phyloP scores from a whole-genome alignment of 2,797 vertebrate genomes.

The Momotus momota region DNA sequence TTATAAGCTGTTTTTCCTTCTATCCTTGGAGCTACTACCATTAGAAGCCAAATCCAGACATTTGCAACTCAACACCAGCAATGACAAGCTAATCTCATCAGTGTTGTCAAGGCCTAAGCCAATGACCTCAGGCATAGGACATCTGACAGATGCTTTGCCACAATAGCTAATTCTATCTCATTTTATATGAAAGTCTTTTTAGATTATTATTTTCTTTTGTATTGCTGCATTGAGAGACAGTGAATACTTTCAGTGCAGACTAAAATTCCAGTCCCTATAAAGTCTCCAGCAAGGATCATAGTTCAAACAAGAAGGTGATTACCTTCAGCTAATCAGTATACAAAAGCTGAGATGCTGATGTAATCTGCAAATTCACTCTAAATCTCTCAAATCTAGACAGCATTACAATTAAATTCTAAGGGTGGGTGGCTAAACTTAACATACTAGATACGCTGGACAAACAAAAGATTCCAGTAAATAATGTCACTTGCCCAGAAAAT shows the following conservation, averaged over 20 bases:
- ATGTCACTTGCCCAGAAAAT: not conserved
- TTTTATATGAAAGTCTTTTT: not conserved
- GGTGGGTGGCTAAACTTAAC: not conserved
- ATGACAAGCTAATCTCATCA: slow-evolving; percentile 64
- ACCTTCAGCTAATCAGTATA: not conserved
- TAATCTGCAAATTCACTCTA: not conserved
- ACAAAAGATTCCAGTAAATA: not conserved
- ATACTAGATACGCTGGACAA: not conserved
- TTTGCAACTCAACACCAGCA: slow-evolving; percentile 70
- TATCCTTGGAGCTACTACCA: slow-evolving; percentile 51
- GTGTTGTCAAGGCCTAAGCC: slow-evolving; percentile 35
- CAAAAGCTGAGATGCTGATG: not conserved
- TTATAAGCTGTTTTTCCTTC: slow-evolving; percentile 74
- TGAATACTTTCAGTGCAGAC: not conserved
- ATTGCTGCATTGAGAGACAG: not conserved
- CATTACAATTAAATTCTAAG: not conserved
- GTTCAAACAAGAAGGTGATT: not conserved
- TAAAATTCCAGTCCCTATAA: not conserved
- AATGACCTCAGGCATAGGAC: slow-evolving; percentile 11
- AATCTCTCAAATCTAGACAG: not conserved
- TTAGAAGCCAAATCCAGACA: slow-evolving; percentile 60
- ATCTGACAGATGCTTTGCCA: slow-evolving; percentile 10
- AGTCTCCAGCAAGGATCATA: not conserved
- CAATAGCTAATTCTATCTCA: not conserved
- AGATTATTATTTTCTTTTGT: not conserved